Conservation (phyloP, 2,113 vertebrate genomes). For the Smithornis capensis region DNA sequence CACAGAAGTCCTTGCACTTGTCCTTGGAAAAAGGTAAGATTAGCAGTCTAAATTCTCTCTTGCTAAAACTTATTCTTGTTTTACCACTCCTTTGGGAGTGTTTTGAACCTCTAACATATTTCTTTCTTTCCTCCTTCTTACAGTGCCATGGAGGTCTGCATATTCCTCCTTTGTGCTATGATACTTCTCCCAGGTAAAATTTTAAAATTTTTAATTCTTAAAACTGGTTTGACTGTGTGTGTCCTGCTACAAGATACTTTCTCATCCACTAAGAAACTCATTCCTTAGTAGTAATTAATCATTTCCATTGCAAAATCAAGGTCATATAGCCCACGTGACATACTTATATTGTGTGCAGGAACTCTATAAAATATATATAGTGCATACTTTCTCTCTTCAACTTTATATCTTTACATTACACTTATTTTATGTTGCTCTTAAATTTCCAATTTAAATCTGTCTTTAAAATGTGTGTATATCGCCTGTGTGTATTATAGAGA, state of each 20-base stretch:
- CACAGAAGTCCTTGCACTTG: not conserved
- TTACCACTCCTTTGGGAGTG: not conserved
- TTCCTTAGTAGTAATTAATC: not conserved
- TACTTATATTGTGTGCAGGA: not conserved
- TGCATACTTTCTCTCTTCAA: not conserved
- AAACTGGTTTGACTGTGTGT: not conserved
- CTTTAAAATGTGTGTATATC: not conserved
- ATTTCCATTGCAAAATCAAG: not conserved
- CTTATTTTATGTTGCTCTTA: conserved; percentile 16
- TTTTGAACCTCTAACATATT: not conserved
- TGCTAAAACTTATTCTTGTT: not conserved
- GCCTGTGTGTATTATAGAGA: not conserved
- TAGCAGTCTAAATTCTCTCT: not conserved
- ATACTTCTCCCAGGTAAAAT: conserved; percentile 51
- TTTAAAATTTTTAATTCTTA: not conserved
- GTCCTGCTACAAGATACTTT: not conserved
- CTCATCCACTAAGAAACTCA: not conserved
- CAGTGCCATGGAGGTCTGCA: conserved; percentile 30
- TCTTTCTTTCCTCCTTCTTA: not conserved
- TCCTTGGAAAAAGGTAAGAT: conserved; percentile 2
- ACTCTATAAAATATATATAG: not conserved
- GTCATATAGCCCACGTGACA: not conserved
- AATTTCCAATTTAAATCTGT: not conserved
- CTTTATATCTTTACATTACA: conserved; percentile 10
- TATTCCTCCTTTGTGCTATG: conserved; percentile 8